Evolutionary conservation across 1,140 invertebrate species (phyloP).

Genomic region (Monomorium pharaonis): DNA sequence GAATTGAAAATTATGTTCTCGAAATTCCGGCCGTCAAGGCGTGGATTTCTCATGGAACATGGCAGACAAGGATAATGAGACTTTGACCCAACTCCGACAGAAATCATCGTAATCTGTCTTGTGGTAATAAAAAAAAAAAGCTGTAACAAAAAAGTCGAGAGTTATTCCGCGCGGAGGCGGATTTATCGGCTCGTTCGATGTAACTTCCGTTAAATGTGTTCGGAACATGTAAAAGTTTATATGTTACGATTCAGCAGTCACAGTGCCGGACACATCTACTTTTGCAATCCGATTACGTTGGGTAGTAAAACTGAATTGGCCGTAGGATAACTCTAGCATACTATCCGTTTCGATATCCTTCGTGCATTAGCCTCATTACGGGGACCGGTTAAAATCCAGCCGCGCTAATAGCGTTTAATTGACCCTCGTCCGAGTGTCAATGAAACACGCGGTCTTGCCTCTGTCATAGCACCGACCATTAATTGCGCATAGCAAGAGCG

Average conservation of each 20-base stretch:
- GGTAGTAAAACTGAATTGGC: slow-evolving; percentile 7
- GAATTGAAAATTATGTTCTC: slow-evolving; percentile 17
- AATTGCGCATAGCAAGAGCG: neutral
- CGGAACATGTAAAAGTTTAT: slow-evolving; percentile 58
- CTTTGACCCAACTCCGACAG: neutral
- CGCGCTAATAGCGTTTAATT: slow-evolving; percentile 74
- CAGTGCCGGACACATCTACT: neutral
- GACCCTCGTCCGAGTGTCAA: slow-evolving; percentile 74
- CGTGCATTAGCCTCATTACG: slow-evolving; percentile 64
- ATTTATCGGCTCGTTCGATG: slow-evolving; percentile 7
- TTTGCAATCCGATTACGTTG: slow-evolving; percentile 65
- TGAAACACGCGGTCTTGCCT: slow-evolving; percentile 9
- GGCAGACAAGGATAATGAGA: neutral
- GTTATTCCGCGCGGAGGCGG: neutral
- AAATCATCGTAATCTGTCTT: slow-evolving; percentile 28
- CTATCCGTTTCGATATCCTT: slow-evolving; percentile 57
- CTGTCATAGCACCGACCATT: neutral
- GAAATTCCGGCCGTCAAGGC: slow-evolving; percentile 2
- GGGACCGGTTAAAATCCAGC: slow-evolving; percentile 69
- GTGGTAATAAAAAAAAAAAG: slow-evolving; percentile 12
- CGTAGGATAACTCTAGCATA: slow-evolving; percentile 36
- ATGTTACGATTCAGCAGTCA: slow-evolving; percentile 35
- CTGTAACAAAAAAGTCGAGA: neutral
- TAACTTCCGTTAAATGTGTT: neutral
- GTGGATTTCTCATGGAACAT: neutral